A percentile compares a stretch with the other conserved stretches of the same genome.
phyloP scores from a whole-genome alignment of 2,888 invertebrate species.

The Latheticus oryzae region DNA sequence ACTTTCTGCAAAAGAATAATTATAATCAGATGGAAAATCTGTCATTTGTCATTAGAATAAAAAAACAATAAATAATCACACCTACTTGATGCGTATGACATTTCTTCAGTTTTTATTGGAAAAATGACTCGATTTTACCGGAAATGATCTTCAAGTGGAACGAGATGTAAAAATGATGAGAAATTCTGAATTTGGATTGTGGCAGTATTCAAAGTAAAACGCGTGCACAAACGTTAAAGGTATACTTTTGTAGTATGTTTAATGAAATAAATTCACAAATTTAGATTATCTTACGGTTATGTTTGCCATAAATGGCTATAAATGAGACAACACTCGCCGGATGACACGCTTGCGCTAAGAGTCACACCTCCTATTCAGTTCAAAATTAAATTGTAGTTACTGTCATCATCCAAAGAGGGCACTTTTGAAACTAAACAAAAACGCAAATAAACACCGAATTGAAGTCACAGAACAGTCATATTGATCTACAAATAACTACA shows the following conservation, averaged over 20 bases:
- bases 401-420: too few species aligned
- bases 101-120: constrained; percentile 46
- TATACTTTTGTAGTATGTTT: too few species aligned
- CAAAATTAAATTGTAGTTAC: too few species aligned
- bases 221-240: too few species aligned
- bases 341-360: constrained; percentile 23
- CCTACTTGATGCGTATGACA: constrained; percentile 61
- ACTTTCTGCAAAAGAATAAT: constrained; percentile 73
- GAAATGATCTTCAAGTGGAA: constrained; percentile 41
- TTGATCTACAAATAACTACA: too few species aligned
- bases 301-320: constrained; percentile 52
- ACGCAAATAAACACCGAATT: too few species aligned
- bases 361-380: constrained; percentile 1
- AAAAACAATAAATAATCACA: constrained; percentile 37
- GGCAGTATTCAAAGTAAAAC: constrained; percentile 1
- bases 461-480: too few species aligned
- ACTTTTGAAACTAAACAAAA: too few species aligned
- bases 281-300: constrained; percentile 50
- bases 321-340: constrained; percentile 10
- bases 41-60: neutral
- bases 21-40: constrained; percentile 2
- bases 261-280: constrained; percentile 40
- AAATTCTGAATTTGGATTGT: constrained; percentile 6
- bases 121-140: constrained; percentile 42
- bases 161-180: constrained; percentile 18